Evolutionary conservation across 2,113 vertebrate genomes (phyloP).

Genomic region (Nannospalax galili): DNA sequence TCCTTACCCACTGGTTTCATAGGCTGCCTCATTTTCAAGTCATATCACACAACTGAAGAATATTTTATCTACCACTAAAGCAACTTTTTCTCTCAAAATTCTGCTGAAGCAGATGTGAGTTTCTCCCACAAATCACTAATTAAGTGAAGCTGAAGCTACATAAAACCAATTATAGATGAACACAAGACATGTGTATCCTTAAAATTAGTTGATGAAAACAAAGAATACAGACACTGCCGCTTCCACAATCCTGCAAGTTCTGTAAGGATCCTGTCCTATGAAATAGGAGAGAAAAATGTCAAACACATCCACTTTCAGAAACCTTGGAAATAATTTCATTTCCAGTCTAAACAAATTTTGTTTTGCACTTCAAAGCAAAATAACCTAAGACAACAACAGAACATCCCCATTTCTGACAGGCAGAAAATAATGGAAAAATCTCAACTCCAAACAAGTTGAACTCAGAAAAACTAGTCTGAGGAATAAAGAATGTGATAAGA

Average conservation of each 20-base stretch:
- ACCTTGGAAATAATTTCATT: conserved; percentile 34
- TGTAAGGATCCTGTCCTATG: background rate
- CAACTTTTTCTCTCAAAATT: conserved; percentile 72
- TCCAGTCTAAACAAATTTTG: background rate
- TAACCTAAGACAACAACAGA: background rate
- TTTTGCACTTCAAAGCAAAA: conserved; percentile 32
- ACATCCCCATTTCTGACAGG: background rate
- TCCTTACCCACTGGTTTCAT: background rate
- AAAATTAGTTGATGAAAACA: conserved; percentile 68
- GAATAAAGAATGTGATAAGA: background rate
- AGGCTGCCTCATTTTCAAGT: conserved; percentile 64
- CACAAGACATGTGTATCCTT: conserved; percentile 69
- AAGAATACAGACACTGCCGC: background rate
- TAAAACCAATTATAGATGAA: conserved; percentile 78
- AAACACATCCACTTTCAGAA: conserved; percentile 24
- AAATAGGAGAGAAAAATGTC: conserved; percentile 16
- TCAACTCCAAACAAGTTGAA: background rate
- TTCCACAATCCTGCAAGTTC: background rate
- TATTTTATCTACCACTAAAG: conserved; percentile 61
- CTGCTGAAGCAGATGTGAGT: conserved; percentile 68
- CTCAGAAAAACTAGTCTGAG: background rate
- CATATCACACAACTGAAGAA: conserved; percentile 15
- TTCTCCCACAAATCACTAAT: conserved; percentile 77
- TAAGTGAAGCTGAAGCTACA: conserved; percentile 74
- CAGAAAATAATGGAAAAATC: background rate